Conservation (phyloP, 2,113 vertebrate genomes). For the Ellobius talpinus region DNA sequence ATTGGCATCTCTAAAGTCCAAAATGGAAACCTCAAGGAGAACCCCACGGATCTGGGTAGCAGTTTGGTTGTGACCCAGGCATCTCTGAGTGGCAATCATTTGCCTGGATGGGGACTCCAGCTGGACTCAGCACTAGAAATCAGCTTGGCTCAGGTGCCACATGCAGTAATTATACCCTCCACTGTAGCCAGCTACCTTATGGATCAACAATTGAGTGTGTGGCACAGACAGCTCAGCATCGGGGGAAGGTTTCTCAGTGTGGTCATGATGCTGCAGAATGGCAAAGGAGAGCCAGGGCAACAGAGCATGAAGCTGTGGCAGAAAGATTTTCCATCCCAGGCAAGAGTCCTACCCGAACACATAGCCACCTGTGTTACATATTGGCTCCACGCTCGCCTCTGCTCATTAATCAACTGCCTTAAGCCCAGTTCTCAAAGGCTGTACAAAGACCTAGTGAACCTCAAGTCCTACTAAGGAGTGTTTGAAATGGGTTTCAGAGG, state of each 20-base stretch:
- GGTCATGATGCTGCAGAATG: background rate
- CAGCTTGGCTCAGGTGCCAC: background rate
- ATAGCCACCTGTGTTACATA: background rate
- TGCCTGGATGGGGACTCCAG: background rate
- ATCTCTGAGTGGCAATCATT: background rate
- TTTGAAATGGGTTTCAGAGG: background rate
- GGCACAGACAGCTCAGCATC: background rate
- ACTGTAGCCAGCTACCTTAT: background rate
- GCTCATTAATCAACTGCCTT: fast-evolving
- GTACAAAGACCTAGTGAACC: background rate
- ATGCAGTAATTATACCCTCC: background rate
- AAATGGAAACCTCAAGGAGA: background rate
- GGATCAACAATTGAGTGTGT: background rate
- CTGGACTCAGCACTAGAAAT: background rate
- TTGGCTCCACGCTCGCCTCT: too few species aligned
- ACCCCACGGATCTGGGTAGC: background rate
- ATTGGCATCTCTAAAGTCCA: background rate
- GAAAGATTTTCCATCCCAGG: fast-evolving
- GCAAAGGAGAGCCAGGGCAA: background rate
- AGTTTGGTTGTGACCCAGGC: background rate
- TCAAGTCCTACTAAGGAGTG: background rate
- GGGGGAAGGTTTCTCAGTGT: background rate
- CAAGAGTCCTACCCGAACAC: background rate
- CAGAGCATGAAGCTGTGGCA: background rate
- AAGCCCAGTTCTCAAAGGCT: background rate